These are phyloP conservation scores for Lasioglossum pauxillum DNA, from an alignment of 2,888 invertebrate genomes.

Conservation along the genomic window DNA sequence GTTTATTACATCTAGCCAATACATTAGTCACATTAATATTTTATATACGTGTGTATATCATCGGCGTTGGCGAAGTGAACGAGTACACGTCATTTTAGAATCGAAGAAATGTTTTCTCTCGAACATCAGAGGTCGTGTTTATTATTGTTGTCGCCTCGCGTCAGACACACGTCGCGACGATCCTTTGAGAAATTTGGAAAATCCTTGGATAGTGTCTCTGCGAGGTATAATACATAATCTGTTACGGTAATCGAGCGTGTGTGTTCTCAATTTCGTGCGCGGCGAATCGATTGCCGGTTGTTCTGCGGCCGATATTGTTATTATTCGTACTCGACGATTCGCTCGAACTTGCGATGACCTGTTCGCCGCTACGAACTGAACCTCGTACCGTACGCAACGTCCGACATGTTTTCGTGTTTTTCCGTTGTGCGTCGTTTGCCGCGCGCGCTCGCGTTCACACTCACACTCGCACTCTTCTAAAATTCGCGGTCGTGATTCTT, in stretches of 20 bases:
- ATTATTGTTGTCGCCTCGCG: conserved; percentile 21
- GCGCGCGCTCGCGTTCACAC: neutral
- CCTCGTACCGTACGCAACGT: neutral
- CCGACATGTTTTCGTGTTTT: conserved; percentile 51
- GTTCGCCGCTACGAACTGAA: conserved; percentile 12
- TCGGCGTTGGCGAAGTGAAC: neutral
- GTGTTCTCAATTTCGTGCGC: conserved; percentile 1
- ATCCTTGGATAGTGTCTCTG: neutral
- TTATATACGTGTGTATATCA: neutral
- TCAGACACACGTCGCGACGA: neutral
- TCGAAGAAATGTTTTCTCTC: conserved; percentile 29
- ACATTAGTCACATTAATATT: neutral
- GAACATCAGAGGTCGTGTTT: conserved; percentile 23
- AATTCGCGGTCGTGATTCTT: neutral
- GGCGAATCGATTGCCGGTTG: conserved; percentile 42
- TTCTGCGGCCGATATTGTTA: conserved; percentile 30
- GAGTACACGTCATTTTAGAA: neutral
- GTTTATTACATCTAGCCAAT: too few relatives aligned
- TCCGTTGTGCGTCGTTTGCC: conserved; percentile 21
- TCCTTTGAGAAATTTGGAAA: conserved; percentile 13
- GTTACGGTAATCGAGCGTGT: neutral
- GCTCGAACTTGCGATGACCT: conserved; percentile 45
- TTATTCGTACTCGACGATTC: conserved; percentile 23
- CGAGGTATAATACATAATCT: neutral
- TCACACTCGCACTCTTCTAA: neutral